These are phyloP conservation scores for Parazoanthus swiftii DNA, from an alignment of 92 coral and sea anemone species.

Conservation along the genomic window DNA sequence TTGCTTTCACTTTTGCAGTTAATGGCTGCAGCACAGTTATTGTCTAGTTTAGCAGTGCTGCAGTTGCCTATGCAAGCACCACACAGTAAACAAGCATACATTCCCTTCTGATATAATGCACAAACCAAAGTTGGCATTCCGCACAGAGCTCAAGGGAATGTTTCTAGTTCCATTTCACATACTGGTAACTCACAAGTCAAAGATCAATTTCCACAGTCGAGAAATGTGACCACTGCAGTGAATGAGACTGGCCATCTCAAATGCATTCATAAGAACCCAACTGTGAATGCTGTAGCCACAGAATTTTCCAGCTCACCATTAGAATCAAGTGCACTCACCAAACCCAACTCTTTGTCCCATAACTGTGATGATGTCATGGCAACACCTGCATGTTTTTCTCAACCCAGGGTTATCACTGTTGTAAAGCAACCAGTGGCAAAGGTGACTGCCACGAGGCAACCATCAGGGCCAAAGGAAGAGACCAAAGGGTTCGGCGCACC, in stretches of 20 bases:
- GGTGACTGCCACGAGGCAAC: constrained; percentile 13
- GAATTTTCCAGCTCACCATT: background rate
- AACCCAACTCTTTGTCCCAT: background rate
- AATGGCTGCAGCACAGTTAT: background rate
- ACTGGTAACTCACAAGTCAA: background rate
- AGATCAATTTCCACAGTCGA: background rate
- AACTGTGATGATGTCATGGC: background rate
- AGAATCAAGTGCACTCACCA: background rate
- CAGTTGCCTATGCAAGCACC: background rate
- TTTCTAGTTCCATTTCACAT: background rate
- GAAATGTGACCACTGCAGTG: background rate
- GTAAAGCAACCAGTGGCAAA: constrained; percentile 21
- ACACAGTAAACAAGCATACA: background rate
- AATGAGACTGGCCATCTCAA: background rate
- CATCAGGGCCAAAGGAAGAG: constrained; percentile 10
- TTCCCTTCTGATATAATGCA: background rate
- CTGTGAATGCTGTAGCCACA: background rate
- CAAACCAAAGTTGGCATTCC: background rate
- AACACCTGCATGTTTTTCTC: constrained; percentile 31
- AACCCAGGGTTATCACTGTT: constrained; percentile 33
- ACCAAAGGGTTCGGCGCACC: constrained; percentile 10
- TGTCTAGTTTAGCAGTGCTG: background rate
- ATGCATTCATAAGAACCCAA: background rate
- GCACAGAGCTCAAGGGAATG: background rate
- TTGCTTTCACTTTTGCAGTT: background rate